Evolutionary conservation across 2,113 vertebrate species (phyloP).

Genomic region (Orcinus orca): DNA sequence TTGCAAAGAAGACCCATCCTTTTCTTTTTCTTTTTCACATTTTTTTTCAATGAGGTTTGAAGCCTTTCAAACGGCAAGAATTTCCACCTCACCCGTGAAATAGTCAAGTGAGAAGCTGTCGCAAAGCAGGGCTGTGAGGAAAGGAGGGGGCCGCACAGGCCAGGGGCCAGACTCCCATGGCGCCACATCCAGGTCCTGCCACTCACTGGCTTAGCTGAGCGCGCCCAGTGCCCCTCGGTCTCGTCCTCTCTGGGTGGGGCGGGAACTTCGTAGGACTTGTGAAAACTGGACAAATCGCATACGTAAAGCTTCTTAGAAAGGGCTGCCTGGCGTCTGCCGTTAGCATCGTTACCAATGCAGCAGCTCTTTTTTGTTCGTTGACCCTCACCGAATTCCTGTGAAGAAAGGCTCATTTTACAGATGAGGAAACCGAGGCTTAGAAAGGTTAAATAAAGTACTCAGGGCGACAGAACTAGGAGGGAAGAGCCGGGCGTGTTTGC

Average conservation of each 20-base stretch:
- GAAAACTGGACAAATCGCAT: not conserved
- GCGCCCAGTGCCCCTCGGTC: not conserved
- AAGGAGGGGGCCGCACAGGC: accelerated
- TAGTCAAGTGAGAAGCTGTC: not conserved
- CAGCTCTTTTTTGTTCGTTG: not conserved
- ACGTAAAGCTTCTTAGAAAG: not conserved
- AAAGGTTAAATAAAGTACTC: not conserved
- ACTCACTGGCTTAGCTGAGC: not conserved
- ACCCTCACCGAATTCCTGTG: not conserved
- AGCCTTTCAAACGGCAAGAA: not conserved
- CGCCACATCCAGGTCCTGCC: not conserved
- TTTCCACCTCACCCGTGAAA: not conserved
- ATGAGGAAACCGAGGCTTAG: not conserved
- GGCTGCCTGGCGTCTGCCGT: not conserved
- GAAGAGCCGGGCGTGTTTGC: not conserved
- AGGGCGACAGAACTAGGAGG: accelerated
- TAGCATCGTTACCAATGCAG: too few species aligned
- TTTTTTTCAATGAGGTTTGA: not conserved
- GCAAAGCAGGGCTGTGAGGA: not conserved
- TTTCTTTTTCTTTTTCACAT: not conserved
- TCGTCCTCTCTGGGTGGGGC: not conserved
- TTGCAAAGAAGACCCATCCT: too few species aligned
- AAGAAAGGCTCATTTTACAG: not conserved
- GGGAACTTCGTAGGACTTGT: too few species aligned
- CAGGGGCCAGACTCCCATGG: not conserved